These are phyloP conservation scores for Troides oblongomaculatus DNA, from an alignment of 2,888 invertebrate genomes.

Conservation along the genomic window DNA sequence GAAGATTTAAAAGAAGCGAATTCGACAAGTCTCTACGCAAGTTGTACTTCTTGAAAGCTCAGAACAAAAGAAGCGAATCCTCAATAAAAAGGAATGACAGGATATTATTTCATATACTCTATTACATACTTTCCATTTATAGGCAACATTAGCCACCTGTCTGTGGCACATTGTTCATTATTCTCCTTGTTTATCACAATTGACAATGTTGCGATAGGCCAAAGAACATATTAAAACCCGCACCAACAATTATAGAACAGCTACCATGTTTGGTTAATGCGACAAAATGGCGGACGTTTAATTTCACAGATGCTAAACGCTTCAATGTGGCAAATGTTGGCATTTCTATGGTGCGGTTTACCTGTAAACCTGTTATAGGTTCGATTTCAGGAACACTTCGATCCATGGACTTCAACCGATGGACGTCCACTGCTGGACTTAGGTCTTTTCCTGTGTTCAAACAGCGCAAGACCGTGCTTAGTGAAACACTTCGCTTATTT, in stretches of 20 bases:
- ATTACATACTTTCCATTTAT: no score
- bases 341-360: constrained; percentile 37
- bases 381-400: not conserved
- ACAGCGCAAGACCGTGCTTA: no score
- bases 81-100: no score
- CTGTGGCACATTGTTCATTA: constrained; percentile 36
- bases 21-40: no score
- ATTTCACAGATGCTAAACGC: constrained; percentile 66
- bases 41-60: no score
- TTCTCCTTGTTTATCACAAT: constrained; percentile 41
- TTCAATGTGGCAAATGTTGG: constrained; percentile 50
- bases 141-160: not conserved
- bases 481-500: no score
- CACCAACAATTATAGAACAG: constrained; percentile 51
- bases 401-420: no score
- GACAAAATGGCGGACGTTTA: constrained; percentile 63
- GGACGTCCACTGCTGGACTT: no score
- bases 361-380: constrained; percentile 6
- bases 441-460: no score
- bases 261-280: constrained; percentile 65
- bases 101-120: no score
- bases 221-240: constrained; percentile 39
- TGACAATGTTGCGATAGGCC: constrained; percentile 45
- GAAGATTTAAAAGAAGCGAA: no score
- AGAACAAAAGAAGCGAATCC: no score